A percentile compares a stretch with the other conserved stretches of the same genome.
Conservation (phyloP, 2,888 invertebrate genomes). For the Arctia plantaginis region DNA sequence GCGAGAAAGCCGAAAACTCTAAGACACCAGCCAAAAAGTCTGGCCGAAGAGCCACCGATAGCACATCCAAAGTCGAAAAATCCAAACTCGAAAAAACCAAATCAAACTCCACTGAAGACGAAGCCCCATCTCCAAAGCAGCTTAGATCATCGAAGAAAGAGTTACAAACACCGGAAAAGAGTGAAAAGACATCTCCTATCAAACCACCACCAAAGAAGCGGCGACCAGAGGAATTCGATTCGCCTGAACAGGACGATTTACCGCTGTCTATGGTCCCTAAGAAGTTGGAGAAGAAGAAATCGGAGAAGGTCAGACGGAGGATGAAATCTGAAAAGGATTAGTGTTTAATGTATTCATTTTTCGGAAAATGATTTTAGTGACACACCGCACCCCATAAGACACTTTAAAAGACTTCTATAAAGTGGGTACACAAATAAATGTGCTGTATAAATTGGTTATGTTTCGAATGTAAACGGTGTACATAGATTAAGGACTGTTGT, state of each 20-base stretch:
- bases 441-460: conserved; percentile 1
- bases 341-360: conserved; percentile 79
- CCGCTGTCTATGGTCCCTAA: conserved; percentile 58
- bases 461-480: conserved; percentile 14
- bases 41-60: conserved; percentile 29
- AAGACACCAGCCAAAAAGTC: conserved; percentile 30
- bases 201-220: conserved; percentile 76
- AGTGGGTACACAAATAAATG: conserved; percentile 31
- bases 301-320: conserved; percentile 56
- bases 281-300: conserved; percentile 67
- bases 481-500: conserved; percentile 17
- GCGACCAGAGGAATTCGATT: conserved; percentile 64
- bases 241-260: conserved; percentile 62
- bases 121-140: conserved; percentile 69
- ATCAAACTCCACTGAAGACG: conserved; percentile 59
- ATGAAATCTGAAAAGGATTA: conserved; percentile 82
- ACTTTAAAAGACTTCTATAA: neutral
- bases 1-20: conserved; percentile 48
- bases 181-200: conserved; percentile 50
- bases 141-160: conserved; percentile 75
- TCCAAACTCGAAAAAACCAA: conserved; percentile 51
- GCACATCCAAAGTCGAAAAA: conserved; percentile 46
- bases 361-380: conserved; percentile 58
- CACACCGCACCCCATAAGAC: conserved; percentile 13
- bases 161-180: conserved; percentile 57